These are phyloP conservation scores for Hormaphis cornu DNA, from an alignment of 1,140 invertebrate species.

Conservation along the genomic window DNA sequence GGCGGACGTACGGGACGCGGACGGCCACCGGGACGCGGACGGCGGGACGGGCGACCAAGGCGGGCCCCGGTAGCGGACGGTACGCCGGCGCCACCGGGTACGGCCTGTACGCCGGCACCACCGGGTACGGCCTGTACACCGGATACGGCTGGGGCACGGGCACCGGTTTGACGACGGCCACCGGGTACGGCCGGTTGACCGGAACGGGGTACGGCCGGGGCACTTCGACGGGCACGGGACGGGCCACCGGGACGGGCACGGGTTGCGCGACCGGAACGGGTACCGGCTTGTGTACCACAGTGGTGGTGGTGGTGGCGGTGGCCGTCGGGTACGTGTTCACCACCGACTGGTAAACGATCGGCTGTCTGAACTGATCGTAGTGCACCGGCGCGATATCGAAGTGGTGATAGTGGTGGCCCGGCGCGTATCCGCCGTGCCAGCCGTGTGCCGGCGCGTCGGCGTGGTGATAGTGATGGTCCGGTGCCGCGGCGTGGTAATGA, in stretches of 20 bases:
- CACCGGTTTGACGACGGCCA: conserved; percentile 9
- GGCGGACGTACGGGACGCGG: background rate
- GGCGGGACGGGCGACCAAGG: no score
- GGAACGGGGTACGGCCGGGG: conserved; percentile 12
- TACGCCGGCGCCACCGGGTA: background rate
- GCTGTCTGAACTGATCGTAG: background rate
- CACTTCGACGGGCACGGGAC: background rate
- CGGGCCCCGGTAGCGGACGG: background rate
- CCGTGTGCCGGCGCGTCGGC: background rate
- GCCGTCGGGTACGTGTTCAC: conserved; percentile 9
- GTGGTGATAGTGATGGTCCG: background rate
- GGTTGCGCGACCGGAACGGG: background rate
- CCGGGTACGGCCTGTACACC: conserved; percentile 25
- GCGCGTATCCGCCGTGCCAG: background rate
- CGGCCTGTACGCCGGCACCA: conserved; percentile 2
- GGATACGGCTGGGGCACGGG: conserved; percentile 28
- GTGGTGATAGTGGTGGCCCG: background rate
- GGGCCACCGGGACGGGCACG: background rate
- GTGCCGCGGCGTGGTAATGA: no score
- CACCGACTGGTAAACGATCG: conserved; percentile 12
- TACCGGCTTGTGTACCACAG: conserved; percentile 7
- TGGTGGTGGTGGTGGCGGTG: no score
- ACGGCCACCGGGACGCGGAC: background rate
- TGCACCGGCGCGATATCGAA: background rate
- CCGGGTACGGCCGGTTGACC: conserved; percentile 19